Conservation (phyloP, 2,888 invertebrate genomes). For the Conomelus anceps region DNA sequence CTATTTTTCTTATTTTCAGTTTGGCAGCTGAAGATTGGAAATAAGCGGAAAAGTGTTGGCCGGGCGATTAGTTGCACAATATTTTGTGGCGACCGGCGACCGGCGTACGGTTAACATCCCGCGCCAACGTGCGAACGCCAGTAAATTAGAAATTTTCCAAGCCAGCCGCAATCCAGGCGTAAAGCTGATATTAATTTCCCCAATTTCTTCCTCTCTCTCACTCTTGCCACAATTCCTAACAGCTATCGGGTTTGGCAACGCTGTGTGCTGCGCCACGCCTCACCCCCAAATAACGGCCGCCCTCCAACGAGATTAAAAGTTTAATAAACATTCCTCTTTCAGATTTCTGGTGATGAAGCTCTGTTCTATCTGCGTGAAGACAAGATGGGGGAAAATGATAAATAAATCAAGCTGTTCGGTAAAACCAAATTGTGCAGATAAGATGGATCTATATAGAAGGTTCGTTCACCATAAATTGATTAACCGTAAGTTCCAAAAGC, state of each 20-base stretch:
- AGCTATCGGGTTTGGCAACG: neutral
- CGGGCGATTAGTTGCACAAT: neutral
- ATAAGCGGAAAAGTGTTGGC: neutral
- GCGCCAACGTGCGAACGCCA: neutral
- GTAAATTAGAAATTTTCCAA: neutral
- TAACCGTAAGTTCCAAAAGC: no score
- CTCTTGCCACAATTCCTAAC: neutral
- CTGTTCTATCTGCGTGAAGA: neutral
- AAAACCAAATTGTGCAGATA: neutral
- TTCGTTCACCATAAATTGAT: no score
- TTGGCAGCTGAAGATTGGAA: neutral
- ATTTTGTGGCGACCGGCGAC: neutral
- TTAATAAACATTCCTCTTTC: neutral
- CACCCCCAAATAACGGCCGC: neutral
- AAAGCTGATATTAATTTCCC: neutral
- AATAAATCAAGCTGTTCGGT: neutral
- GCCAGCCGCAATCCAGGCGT: neutral
- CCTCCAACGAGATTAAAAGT: neutral
- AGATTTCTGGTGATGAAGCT: neutral
- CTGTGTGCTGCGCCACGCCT: neutral
- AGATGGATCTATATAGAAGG: neutral
- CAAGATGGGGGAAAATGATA: neutral
- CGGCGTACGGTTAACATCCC: neutral
- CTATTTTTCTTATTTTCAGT: neutral
- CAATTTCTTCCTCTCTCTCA: neutral